phyloP scores from a whole-genome alignment of 2,113 vertebrate species.

The Phalacrocorax pelagicus region DNA sequence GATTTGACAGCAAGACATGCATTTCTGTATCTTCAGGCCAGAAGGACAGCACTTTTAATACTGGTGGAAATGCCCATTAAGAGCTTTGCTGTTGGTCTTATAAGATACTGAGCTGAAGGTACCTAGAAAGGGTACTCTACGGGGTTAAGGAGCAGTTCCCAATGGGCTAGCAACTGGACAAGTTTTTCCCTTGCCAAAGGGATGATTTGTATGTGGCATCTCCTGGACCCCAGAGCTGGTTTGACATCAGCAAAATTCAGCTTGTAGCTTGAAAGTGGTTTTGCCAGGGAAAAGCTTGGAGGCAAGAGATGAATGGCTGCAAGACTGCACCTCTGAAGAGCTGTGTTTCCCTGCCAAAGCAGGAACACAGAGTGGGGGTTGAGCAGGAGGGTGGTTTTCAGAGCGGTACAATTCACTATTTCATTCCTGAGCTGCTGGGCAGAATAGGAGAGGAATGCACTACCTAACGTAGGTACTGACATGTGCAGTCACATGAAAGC shows the following conservation, averaged over 20 bases:
- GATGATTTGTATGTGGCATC: neutral
- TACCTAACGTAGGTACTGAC: rapidly evolving
- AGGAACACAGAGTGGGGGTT: rapidly evolving
- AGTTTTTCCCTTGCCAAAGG: neutral
- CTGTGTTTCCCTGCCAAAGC: neutral
- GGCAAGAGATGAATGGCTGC: neutral
- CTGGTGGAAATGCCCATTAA: neutral
- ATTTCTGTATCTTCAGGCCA: neutral
- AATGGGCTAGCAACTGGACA: neutral
- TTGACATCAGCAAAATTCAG: neutral
- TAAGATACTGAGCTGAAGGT: neutral
- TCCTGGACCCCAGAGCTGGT: neutral
- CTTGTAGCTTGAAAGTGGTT: neutral
- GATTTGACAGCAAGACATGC: neutral
- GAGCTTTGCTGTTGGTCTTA: neutral
- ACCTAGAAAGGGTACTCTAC: neutral
- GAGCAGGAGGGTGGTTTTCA: neutral
- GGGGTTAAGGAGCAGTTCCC: neutral
- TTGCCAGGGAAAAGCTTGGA: neutral
- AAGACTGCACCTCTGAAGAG: neutral
- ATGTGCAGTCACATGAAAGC: neutral
- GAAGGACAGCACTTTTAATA: neutral
- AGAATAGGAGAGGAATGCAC: neutral
- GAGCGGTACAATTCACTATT: rapidly evolving
- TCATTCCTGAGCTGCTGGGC: neutral